Base-by-base conservation (phyloP, 2,113 vertebrate genomes). In the Notarius lentiginosus region DNA sequence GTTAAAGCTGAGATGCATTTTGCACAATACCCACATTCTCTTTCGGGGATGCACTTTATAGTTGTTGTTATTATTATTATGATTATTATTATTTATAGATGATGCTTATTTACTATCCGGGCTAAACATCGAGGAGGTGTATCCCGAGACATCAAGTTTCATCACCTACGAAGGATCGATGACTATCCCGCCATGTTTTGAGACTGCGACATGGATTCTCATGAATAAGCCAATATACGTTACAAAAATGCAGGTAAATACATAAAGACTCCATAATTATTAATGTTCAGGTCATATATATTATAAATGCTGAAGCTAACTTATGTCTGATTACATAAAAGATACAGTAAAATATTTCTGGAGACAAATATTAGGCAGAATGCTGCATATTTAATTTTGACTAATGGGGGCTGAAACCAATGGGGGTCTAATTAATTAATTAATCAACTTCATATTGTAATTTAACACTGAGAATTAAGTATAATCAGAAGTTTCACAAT, bases 201-300 rank as follows among this genome's bases (percentile, higher is more conserved):
- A 99, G 94, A 99, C 98, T 0, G 97, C 96, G 85, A 99, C 96
- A 30, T 99, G 98, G 98, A 97, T 99, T 92, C 96, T 99, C 93
- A 99, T 99, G 98, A 99, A 99, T 94, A 99, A 99, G 89, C 98
- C 98, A 1, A 97, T 99, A 92, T 99, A 99, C 88, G 97, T 99
- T 91, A 99, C 98, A 79, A 96, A 98, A 91, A 99, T 99, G 98
- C 98, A 99, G 98, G 98, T 99, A 94, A 95, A 91, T 80, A 17
- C 80, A 51, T 41, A 18, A 30, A 1, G 12, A 51, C 22, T 22
- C 0, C 24, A 17, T 83, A 5, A 22, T 47, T 49, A 47, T 22
- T 49, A 11, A 75, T 22, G 41, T 22, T 24, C 72, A 51, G 72
- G 5, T 49, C 4, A 24, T 49, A 22, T 49, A 12, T 6, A 49